Evolutionary conservation across 2,797 vertebrate species (phyloP).

Genomic region (Pseudochirops corinnae): DNA sequence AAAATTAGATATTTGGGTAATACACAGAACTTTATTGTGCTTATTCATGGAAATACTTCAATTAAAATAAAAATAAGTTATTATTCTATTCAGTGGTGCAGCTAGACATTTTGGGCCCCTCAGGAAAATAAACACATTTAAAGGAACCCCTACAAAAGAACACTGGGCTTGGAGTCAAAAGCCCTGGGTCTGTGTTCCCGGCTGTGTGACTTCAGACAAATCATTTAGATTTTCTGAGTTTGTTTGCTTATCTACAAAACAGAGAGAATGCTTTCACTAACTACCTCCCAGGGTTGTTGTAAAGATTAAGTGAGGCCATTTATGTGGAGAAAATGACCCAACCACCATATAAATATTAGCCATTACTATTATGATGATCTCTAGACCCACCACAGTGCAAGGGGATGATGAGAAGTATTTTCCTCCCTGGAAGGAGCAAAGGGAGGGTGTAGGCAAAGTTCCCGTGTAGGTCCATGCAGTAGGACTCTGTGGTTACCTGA

Average conservation of each 20-base stretch:
- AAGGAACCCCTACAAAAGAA: not conserved
- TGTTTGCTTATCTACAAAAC: not conserved
- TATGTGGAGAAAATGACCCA: not conserved
- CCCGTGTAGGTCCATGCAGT: not conserved
- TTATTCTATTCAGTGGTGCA: not conserved
- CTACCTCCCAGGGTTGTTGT: not conserved
- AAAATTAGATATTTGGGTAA: not conserved
- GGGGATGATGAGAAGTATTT: not conserved
- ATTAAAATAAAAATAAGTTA: constrained; percentile 33
- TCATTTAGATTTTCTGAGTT: not conserved
- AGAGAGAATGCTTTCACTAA: not conserved
- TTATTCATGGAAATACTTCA: not conserved
- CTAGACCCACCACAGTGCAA: not conserved
- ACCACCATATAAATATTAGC: not conserved
- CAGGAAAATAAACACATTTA: constrained; percentile 20
- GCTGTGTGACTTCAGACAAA: not conserved
- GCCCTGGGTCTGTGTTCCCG: not conserved
- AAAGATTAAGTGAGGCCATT: not conserved
- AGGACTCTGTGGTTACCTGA: not conserved
- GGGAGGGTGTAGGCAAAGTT: not conserved
- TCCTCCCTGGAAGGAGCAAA: not conserved
- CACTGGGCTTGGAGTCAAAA: not conserved
- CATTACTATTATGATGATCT: not conserved
- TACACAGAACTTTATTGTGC: constrained; percentile 8
- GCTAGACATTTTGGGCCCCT: constrained; percentile 30